Conservation (phyloP, 1,140 invertebrate genomes). For the Macrotrachela quadricornifera region DNA sequence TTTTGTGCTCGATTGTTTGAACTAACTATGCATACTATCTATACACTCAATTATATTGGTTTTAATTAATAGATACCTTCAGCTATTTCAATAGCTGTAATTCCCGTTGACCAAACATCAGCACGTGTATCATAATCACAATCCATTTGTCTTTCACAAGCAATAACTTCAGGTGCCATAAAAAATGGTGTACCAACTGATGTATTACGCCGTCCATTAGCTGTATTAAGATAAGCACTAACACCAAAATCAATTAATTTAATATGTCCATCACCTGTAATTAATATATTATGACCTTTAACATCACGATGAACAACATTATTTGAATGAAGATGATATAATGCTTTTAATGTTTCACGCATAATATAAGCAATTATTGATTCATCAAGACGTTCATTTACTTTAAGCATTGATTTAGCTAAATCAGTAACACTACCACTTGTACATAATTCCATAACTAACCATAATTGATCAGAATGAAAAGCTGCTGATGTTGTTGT, state of each 20-base stretch:
- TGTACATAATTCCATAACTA: constrained; percentile 61
- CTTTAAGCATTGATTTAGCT: constrained; percentile 44
- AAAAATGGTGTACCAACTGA: constrained; percentile 32
- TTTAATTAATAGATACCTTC: no score
- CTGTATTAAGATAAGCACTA: constrained; percentile 47
- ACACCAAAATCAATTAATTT: constrained; percentile 56
- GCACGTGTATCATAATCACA: constrained; percentile 57
- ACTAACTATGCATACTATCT: no score
- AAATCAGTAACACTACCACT: constrained; percentile 60
- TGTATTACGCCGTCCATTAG: constrained; percentile 40
- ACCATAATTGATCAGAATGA: constrained; percentile 52
- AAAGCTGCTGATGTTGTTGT: no score
- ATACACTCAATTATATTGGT: no score
- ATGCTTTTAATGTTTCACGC: constrained; percentile 47
- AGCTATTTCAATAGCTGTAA: constrained; percentile 67
- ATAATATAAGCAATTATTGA: constrained; percentile 53
- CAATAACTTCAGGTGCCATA: constrained; percentile 25
- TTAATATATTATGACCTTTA: constrained; percentile 59
- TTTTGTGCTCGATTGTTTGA: no score
- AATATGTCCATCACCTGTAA: constrained; percentile 48
- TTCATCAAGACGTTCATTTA: constrained; percentile 41
- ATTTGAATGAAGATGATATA: constrained; percentile 53
- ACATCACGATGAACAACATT: constrained; percentile 62
- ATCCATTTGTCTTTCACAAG: constrained; percentile 53
- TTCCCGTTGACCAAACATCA: constrained; percentile 63